Conservation (phyloP, 2,113 vertebrate genomes). For the Eudorcas thomsonii region DNA sequence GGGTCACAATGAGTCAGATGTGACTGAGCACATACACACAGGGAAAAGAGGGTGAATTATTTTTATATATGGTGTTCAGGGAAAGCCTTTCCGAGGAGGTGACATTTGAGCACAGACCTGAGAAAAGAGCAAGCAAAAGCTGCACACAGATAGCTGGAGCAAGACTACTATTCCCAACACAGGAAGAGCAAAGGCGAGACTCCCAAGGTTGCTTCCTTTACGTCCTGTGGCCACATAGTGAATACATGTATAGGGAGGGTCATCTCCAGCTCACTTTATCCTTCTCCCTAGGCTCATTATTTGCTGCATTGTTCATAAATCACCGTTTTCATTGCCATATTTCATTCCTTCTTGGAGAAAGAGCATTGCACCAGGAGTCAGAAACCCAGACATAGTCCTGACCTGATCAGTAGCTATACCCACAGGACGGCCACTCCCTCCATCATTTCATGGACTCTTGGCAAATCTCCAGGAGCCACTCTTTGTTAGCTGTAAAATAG, state of each 20-base stretch:
- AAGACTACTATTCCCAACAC: fast-evolving
- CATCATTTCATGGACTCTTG: not conserved
- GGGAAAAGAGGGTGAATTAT: not conserved
- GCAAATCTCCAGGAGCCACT: not conserved
- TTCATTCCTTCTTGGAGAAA: not conserved
- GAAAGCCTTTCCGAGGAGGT: not conserved
- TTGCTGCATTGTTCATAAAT: not conserved
- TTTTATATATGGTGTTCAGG: not conserved
- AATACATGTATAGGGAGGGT: not conserved
- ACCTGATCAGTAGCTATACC: not conserved
- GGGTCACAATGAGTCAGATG: not conserved
- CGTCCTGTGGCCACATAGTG: fast-evolving
- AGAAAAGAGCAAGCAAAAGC: not conserved
- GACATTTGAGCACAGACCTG: not conserved
- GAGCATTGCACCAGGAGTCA: not conserved
- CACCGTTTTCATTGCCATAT: not conserved
- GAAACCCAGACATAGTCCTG: not conserved
- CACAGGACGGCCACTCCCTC: not conserved
- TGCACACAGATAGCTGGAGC: not conserved
- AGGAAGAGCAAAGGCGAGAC: not conserved
- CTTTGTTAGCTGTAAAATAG: not conserved
- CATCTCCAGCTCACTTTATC: not conserved
- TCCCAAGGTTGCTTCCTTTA: too few relatives aligned
- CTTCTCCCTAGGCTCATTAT: not conserved
- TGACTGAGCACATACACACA: not conserved